A percentile compares a stretch with the other conserved stretches of the same genome.
Conservation (phyloP, 2,797 vertebrate genomes). For the Lutjanus campechanus region DNA sequence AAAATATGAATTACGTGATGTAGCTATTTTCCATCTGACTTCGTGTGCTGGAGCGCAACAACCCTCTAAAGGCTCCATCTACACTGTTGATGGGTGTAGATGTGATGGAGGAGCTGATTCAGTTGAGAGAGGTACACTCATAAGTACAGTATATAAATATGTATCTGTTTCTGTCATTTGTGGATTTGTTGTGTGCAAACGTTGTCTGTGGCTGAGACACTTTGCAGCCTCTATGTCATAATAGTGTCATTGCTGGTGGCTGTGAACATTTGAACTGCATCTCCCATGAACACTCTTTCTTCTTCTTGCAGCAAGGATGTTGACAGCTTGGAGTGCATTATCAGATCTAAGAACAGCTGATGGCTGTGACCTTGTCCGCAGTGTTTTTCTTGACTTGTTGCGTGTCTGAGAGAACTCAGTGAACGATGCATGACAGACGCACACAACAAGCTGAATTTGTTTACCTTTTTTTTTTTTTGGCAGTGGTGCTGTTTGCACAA, state of each 20-base stretch:
- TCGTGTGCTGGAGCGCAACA: neutral
- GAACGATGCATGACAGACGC: neutral
- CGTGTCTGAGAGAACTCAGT: too few species aligned
- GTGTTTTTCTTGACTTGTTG: neutral
- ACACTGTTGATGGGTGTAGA: neutral
- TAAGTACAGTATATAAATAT: too few species aligned
- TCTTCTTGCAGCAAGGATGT: slow-evolving; percentile 12
- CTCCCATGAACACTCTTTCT: slow-evolving; percentile 13
- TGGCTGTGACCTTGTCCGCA: neutral
- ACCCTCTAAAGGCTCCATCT: neutral
- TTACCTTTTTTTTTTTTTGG: neutral
- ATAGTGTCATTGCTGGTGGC: neutral
- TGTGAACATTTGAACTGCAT: neutral
- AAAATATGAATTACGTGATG: neutral
- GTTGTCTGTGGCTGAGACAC: neutral
- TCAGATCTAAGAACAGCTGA: slow-evolving; percentile 27
- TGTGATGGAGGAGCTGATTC: slow-evolving; percentile 3
- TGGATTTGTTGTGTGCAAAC: neutral
- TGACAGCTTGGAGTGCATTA: neutral
- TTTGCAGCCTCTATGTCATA: neutral
- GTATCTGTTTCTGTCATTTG: neutral
- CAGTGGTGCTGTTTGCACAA: neutral
- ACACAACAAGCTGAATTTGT: neutral
- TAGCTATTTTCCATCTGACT: too few species aligned
- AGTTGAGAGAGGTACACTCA: too few species aligned